Evolutionary conservation across 30 jellyfish, hydroid and myxozoan genomes (phyloP).

Genomic region (Turritopsis rubra): DNA sequence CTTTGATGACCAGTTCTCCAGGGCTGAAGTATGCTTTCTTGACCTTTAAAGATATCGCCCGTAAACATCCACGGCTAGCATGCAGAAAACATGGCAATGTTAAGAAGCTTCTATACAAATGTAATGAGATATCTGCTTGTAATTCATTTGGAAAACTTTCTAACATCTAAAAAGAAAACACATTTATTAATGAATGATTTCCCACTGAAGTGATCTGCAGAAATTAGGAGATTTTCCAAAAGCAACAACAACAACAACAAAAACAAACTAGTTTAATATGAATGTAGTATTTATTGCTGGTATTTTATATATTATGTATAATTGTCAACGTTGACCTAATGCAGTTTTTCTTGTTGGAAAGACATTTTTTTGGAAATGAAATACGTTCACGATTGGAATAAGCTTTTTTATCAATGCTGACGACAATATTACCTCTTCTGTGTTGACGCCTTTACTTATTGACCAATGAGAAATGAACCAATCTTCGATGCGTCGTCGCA

Average conservation of each 20-base stretch:
- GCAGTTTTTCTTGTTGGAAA: no score
- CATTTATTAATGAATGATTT: not conserved
- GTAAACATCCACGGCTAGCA: conserved; percentile 78
- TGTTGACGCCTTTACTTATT: conserved; percentile 93
- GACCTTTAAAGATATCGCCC: conserved; percentile 70
- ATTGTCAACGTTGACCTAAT: no score
- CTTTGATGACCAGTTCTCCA: conserved; percentile 79
- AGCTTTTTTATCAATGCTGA: no score
- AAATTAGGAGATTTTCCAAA: no score
- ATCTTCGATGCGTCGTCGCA: conserved; percentile 75
- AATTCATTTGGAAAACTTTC: conserved; percentile 85
- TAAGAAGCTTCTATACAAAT: conserved; percentile 54
- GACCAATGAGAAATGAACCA: conserved; percentile 84
- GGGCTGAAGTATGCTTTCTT: conserved; percentile 77
- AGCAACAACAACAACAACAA: not conserved
- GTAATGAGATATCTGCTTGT: conserved; percentile 79
- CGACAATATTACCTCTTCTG: conserved; percentile 76
- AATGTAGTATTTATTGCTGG: no score
- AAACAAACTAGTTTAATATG: no score
- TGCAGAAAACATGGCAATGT: conserved; percentile 55
- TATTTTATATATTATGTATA: no score
- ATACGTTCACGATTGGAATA: no score
- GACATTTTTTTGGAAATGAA: no score
- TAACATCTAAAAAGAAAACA: conserved; percentile 49
- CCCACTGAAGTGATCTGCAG: no score